Evolutionary conservation across 2,797 vertebrate genomes (phyloP), one percentile per base, ranked within the genome.

Genomic region (Protonibea diacanthus): DNA sequence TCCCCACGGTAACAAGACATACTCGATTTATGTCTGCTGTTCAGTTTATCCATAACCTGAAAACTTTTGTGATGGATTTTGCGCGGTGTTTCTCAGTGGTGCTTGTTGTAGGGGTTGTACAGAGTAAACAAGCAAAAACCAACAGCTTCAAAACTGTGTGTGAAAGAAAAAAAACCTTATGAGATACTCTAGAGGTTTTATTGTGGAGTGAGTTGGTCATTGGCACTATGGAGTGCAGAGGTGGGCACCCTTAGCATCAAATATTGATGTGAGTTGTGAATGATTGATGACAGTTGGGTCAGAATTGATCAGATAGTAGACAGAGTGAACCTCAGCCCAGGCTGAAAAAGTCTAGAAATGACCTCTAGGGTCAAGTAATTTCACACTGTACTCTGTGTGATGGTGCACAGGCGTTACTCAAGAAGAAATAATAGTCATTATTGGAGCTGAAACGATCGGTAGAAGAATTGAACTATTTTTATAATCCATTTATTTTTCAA

Each of bases 281-380:
- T 76, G 71, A 85, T 40, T 82, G 68, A 76, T 57, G 66, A 40
- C 25, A 38, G 40, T 74, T 74, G 62, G 75, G 70, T 58, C 58
- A 38, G 60, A 71, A 77, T 27, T 77, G 66, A 82, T 74, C 45
- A 52, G 20, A 68, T n/a, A 14, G 25, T 67, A 49, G 56, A 75
- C 12, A 51, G 58, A 13, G n/a, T 27, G 13, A 70, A 15, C 5
- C 45, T 40, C 9, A 29, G 52, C 44, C 14, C 60, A 18, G 21
- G 61, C 69, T 71, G 18, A 62, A 65, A 68, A 71, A 23, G 15
- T 13, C 14, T 15, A 40, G 23, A 79, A 42, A 76, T 49, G 38
- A 21, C 66, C n/a, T 23, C 5, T 3, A 13, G n/a, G 25, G 33
- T 72, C 17, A 14, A 53, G 47, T 25, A 38, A 15, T 27, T 83